These are phyloP conservation scores for Prionace glauca DNA, from an alignment of 2,797 vertebrate genomes.

Conservation along the genomic window DNA sequence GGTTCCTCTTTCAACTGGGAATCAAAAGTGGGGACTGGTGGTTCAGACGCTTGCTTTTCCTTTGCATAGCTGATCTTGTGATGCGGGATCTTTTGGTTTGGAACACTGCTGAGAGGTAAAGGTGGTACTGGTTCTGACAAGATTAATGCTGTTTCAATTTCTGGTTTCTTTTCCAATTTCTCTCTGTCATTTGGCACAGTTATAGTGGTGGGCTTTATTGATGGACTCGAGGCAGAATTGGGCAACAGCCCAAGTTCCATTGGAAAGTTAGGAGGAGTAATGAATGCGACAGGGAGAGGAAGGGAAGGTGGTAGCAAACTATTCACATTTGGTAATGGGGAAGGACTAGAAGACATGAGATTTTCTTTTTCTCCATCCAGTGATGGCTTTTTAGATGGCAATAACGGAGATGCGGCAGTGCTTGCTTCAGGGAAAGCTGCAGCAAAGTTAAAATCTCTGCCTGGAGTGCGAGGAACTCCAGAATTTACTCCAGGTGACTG, in stretches of 20 bases:
- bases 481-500: constrained; percentile 81
- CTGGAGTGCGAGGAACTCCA: constrained; percentile 86
- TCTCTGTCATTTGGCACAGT: not conserved
- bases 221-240: not conserved
- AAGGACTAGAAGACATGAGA: constrained; percentile 61
- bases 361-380: constrained; percentile 73
- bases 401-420: constrained; percentile 61
- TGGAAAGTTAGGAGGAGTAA: constrained; percentile 9
- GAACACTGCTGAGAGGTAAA: constrained; percentile 18
- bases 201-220: not conserved
- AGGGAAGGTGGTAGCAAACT: constrained; percentile 14
- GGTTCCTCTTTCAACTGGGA: constrained; percentile 56
- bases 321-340: constrained; percentile 46
- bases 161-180: constrained; percentile 11
- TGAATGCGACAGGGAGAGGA: not conserved
- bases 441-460: constrained; percentile 86
- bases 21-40: constrained; percentile 58
- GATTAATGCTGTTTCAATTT: constrained; percentile 13
- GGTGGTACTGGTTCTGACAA: constrained; percentile 4
- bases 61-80: constrained; percentile 76
- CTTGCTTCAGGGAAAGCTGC: constrained; percentile 86
- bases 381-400: constrained; percentile 71
- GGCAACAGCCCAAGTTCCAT: not conserved
- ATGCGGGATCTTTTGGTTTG: constrained; percentile 47
- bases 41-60: constrained; percentile 57